These are phyloP conservation scores for Protodeltote pygarga DNA, from an alignment of 2,888 invertebrate species.

Conservation along the genomic window DNA sequence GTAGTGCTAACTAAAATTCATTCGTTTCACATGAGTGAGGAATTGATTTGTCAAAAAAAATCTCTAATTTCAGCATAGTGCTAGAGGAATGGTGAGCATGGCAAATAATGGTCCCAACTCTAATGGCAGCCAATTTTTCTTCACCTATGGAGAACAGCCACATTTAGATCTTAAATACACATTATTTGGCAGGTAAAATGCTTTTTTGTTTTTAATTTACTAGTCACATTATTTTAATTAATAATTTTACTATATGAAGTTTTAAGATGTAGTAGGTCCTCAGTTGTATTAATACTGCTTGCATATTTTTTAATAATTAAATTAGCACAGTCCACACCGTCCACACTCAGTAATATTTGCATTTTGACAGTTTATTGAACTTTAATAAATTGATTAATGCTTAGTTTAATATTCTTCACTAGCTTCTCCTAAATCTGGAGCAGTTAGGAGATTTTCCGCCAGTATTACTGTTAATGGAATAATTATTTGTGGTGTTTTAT, in stretches of 20 bases:
- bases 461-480: neutral
- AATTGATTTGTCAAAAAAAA: too few species aligned
- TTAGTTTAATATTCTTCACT: too few species aligned
- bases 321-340: too few species aligned
- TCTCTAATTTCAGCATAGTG: conserved; percentile 89
- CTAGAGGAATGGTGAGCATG: conserved; percentile 97
- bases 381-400: too few species aligned
- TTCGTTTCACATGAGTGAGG: too few species aligned
- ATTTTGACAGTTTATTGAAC: too few species aligned
- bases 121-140: conserved; percentile 99
- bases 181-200: conserved; percentile 95
- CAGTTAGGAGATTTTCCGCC: too few species aligned
- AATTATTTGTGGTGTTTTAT: conserved; percentile 47
- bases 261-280: too few species aligned
- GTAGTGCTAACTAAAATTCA: neutral
- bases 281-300: too few species aligned
- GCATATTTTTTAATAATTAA: too few species aligned
- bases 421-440: too few species aligned
- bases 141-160: conserved; percentile 97
- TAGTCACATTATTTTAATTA: neutral
- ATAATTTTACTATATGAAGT: neutral
- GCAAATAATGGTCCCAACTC: conserved; percentile 99
- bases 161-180: conserved; percentile 99
- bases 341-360: too few species aligned
- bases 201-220: neutral